Base-by-base conservation (phyloP, 23 tunicate species). In the Botrylloides violaceus region DNA sequence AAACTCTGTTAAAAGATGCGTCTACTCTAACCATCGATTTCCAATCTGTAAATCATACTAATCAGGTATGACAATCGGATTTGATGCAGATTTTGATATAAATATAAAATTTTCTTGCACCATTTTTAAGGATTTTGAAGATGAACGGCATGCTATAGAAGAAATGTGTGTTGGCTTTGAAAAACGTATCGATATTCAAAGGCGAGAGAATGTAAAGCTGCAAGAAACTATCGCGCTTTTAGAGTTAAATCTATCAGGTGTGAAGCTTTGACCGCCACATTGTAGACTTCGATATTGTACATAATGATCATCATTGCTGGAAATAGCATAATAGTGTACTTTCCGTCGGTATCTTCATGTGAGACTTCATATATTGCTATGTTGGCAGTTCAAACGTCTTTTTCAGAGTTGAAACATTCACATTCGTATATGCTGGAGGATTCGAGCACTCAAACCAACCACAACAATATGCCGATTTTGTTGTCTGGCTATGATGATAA, bases 381-480 rank as follows among this genome's bases (percentile, higher is more conserved):
- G n/a, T n/a, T n/a, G n/a, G n/a, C n/a, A n/a, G n/a, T n/a, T n/a
- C n/a, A n/a, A n/a, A n/a, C n/a, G n/a, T n/a, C n/a, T n/a, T 22
- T 63, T 63, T 9, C 36, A 63, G 70, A 63, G 4, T 28, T 63
- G 35, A 63, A 63, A 28, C 33, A 3, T 19, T 63, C 70, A 9
- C 70, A 63, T 15, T 7, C 34, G 7, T 27, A 31, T 27, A 27
- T 61, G 2, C 9, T 39, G 2, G 65, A 22, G 21, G 79, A 75
- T 32, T 32, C 58, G 3, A 27, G 57, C 2, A 31, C 71, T 57
- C 79, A 75, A 60, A 75, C 79, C 34, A 50, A 61, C 29, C 59
- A 38, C 36, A 57, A 37, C 2, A 24, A 61, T 23, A 70, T 15
- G 21, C 56, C 50, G 22, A 26, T 39, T 15, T 4, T 9, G 19